phyloP scores from a whole-genome alignment of 2,888 invertebrate genomes.

The Eurytoma californica region DNA sequence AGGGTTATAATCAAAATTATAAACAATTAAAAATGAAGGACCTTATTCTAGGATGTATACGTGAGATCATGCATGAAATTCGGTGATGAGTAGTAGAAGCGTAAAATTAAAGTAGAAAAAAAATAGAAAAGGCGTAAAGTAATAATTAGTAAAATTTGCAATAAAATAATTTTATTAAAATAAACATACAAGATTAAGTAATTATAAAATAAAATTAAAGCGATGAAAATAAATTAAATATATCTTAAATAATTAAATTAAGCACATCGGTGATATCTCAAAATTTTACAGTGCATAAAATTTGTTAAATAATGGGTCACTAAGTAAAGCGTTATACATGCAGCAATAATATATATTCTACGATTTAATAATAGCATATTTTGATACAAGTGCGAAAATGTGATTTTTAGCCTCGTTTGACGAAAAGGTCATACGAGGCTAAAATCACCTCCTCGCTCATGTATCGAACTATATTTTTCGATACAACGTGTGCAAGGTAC shows the following conservation, averaged over 20 bases:
- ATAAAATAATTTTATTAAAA: conserved; percentile 36
- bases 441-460: too few relatives aligned
- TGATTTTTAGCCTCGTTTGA: too few relatives aligned
- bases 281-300: neutral
- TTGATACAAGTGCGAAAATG: too few relatives aligned
- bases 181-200: conserved; percentile 11
- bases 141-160: conserved; percentile 31
- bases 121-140: conserved; percentile 21
- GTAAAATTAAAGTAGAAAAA: conserved; percentile 15
- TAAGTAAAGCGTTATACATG: conserved; percentile 25
- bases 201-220: conserved; percentile 17
- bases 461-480: too few relatives aligned
- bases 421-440: too few relatives aligned
- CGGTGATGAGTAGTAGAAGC: conserved; percentile 4
- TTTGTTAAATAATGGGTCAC: neutral
- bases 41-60: too few relatives aligned
- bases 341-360: neutral
- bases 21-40: too few relatives aligned
- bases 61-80: neutral
- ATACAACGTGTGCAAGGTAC: too few relatives aligned
- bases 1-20: too few relatives aligned
- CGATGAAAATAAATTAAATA: conserved; percentile 14
- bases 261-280: neutral
- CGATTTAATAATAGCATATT: too few relatives aligned
- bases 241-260: too few relatives aligned